These are phyloP conservation scores for Vandiemenella viatica DNA, from an alignment of 2,888 invertebrate genomes.

Conservation along the genomic window DNA sequence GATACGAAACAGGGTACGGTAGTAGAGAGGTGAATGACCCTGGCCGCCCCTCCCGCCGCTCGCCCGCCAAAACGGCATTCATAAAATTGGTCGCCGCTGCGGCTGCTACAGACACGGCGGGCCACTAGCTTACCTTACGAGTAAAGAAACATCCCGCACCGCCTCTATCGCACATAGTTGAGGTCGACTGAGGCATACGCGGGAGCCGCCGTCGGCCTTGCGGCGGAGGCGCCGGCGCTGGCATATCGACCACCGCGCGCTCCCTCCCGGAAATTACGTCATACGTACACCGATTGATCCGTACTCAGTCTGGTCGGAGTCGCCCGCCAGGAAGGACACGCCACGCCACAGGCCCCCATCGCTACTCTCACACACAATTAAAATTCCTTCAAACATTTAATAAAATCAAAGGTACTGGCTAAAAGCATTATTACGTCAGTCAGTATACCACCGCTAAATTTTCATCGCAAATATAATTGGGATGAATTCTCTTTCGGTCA, in stretches of 20 bases:
- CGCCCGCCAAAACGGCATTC: background rate
- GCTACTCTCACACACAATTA: too few species aligned
- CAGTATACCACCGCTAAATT: too few species aligned
- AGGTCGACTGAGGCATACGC: background rate
- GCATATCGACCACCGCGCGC: background rate
- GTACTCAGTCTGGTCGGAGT: too few species aligned
- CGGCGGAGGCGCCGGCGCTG: background rate
- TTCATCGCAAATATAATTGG: too few species aligned
- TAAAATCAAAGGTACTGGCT: too few species aligned
- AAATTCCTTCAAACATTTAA: too few species aligned
- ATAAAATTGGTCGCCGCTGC: background rate
- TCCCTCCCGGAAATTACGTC: background rate
- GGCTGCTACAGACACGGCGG: too few species aligned
- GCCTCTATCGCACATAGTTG: slow-evolving; percentile 2
- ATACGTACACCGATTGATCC: background rate
- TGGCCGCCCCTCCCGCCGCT: background rate
- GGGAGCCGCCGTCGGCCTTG: background rate
- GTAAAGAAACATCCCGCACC: slow-evolving; percentile 3
- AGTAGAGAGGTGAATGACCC: background rate
- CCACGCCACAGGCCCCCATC: too few species aligned
- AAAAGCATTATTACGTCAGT: too few species aligned
- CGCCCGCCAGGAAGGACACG: too few species aligned
- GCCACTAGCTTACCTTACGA: background rate
- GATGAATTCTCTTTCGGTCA: too few species aligned
- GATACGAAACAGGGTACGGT: background rate